Base-by-base conservation (phyloP, 2,113 vertebrate species). In the Cyanoderma ruficeps region DNA sequence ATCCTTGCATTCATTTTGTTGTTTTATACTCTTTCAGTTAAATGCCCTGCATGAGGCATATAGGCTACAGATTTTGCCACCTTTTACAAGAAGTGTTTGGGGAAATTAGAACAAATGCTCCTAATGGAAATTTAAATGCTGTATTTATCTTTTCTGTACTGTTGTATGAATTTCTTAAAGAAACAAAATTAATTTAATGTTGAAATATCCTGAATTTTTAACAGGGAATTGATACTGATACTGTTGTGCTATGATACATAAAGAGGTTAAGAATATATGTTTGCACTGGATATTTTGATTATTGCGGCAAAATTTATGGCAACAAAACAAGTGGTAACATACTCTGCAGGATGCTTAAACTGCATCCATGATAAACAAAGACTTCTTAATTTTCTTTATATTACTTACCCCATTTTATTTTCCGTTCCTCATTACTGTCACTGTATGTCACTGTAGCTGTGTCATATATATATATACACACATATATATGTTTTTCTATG, bases 11-110 rank as follows among this genome's bases (percentile, higher is more conserved):
- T 56, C 30, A 80, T 74, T 96, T 96, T 87, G 78, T 18, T 91
- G 41, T 87, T 94, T 88, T 85, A 65, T 75, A 56, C 25, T 82
- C 64, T 94, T 87, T 87, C 91, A 89, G 91, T 94, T 96, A 91
- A 70, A 44, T 90, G 27, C 22, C 56, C 80, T 91, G 64, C 75
- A 86, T 89, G 87, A 59, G 19, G 64, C 87, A 83, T 39, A 44
- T 41, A 69, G 18, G 55, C 39, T 78, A 35, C 5, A 52, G 63
- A 63, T 27, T 87, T 76, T 76, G 50, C 16, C 46, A 84, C 77
- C 55, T 81, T 95, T 91, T 70, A 89, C n/a, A 91, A 81, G 84
- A 63, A 33, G 6, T 61, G 41, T 71, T 92, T 52, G 30, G 84
- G 68, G 78, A 97, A 96, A 91, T 91, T 88, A 89, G 37, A 77